phyloP scores from a whole-genome alignment of 2,888 invertebrate species.

The Scaptomyza parva region DNA sequence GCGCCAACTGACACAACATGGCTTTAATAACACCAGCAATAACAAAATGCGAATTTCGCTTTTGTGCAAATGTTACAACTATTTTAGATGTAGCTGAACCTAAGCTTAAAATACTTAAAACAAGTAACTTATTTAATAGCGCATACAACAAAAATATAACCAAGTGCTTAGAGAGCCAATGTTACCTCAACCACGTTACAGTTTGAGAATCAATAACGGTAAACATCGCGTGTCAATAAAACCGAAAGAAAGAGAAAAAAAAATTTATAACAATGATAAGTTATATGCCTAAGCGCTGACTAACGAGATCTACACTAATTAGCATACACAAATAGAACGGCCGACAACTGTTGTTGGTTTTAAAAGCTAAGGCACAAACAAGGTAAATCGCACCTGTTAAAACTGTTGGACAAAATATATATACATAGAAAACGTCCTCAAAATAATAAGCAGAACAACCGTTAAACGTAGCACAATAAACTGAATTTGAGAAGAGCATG shows the following conservation, averaged over 20 bases:
- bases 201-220: constrained; percentile 59
- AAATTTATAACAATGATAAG: background rate
- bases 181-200: constrained; percentile 34
- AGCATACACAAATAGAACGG: constrained; percentile 9
- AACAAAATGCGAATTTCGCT: constrained; percentile 56
- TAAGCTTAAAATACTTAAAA: constrained; percentile 23
- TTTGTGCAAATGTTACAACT: constrained; percentile 65
- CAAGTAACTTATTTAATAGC: constrained; percentile 53
- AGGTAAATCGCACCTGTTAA: constrained; percentile 48
- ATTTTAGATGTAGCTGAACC: too few species aligned
- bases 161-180: background rate
- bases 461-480: constrained; percentile 40
- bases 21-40: constrained; percentile 33
- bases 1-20: constrained; percentile 73
- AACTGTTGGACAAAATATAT: constrained; percentile 24
- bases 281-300: constrained; percentile 1
- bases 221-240: constrained; percentile 40
- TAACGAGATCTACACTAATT: constrained; percentile 21
- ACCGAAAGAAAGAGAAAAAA: background rate
- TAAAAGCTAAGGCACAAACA: constrained; percentile 30
- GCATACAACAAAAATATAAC: constrained; percentile 3
- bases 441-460: constrained; percentile 10
- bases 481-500: constrained; percentile 30
- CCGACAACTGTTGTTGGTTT: constrained; percentile 26
- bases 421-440: constrained; percentile 8